Percentiles rank a stretch among this genome's conserved stretches.
phyloP scores from a whole-genome alignment of 2,888 invertebrate genomes.

The Leptinotarsa juncta region DNA sequence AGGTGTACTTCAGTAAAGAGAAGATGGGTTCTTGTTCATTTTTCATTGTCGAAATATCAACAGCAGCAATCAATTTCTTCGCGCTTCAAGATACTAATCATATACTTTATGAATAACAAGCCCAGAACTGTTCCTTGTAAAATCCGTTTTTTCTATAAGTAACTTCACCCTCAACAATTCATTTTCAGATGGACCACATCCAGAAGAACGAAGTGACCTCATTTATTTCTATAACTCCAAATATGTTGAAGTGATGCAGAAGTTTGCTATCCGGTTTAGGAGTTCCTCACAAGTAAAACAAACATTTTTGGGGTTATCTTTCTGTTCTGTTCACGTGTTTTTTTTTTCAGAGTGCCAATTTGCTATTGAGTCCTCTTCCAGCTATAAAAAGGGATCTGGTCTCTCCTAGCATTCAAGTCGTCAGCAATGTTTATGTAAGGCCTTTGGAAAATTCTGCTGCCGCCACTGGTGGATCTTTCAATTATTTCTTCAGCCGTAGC shows the following conservation, averaged over 20 bases:
- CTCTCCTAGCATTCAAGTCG: conserved; percentile 71
- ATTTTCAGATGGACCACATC: conserved; percentile 45
- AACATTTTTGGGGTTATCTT: background rate
- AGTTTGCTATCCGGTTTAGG: conserved; percentile 66
- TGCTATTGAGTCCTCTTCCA: conserved; percentile 78
- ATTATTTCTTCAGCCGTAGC: conserved; percentile 87
- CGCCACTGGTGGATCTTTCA: conserved; percentile 69
- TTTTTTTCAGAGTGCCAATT: conserved; percentile 52
- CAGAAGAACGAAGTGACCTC: conserved; percentile 83
- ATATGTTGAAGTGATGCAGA: conserved; percentile 86
- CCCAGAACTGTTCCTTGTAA: background rate
- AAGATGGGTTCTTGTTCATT: too few species aligned
- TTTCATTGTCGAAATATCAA: background rate
- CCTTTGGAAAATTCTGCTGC: conserved; percentile 67
- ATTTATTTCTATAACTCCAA: conserved; percentile 95
- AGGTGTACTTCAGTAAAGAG: too few species aligned
- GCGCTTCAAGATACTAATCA: background rate
- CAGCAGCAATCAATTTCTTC: too few species aligned
- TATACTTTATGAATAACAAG: background rate
- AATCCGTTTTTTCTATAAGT: background rate
- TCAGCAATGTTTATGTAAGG: conserved; percentile 72
- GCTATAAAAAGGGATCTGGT: conserved; percentile 69
- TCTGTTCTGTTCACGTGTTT: conserved; percentile 23
- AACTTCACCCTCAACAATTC: background rate
- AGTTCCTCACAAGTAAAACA: conserved; percentile 37